Conservation (phyloP, 2,113 vertebrate species). For the Muntiacus reevesi region DNA sequence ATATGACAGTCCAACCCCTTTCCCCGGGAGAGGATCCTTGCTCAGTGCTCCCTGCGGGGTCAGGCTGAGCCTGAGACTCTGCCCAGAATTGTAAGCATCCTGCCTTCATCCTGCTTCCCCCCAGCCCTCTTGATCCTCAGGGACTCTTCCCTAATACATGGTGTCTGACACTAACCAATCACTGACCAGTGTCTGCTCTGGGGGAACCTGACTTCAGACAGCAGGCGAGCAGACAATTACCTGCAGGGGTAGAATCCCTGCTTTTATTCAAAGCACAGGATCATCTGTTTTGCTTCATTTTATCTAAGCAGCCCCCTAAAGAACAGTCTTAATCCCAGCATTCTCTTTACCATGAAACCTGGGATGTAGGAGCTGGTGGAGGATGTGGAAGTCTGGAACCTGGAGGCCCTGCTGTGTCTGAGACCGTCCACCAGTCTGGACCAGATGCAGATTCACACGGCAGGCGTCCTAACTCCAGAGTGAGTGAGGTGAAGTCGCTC, state of each 20-base stretch:
- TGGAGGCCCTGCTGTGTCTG: neutral
- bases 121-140: rapidly evolving
- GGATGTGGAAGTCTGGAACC: neutral
- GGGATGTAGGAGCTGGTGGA: neutral
- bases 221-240: neutral
- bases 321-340: neutral
- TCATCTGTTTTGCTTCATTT: neutral
- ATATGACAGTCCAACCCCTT: neutral
- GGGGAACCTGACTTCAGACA: neutral
- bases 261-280: neutral
- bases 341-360: neutral
- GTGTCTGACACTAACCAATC: neutral
- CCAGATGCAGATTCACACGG: neutral
- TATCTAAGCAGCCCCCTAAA: neutral
- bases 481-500: neutral
- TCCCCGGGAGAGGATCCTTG: too few species aligned
- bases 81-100: rapidly evolving
- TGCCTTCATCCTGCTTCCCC: neutral
- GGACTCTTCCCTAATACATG: neutral
- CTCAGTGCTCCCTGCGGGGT: neutral
- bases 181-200: neutral
- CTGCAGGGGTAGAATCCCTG: neutral
- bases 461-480: neutral
- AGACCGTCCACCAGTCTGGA: neutral
- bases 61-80: neutral